Evolutionary conservation across 2,113 vertebrate species (phyloP).

Genomic region (Aptenodytes patagonicus): DNA sequence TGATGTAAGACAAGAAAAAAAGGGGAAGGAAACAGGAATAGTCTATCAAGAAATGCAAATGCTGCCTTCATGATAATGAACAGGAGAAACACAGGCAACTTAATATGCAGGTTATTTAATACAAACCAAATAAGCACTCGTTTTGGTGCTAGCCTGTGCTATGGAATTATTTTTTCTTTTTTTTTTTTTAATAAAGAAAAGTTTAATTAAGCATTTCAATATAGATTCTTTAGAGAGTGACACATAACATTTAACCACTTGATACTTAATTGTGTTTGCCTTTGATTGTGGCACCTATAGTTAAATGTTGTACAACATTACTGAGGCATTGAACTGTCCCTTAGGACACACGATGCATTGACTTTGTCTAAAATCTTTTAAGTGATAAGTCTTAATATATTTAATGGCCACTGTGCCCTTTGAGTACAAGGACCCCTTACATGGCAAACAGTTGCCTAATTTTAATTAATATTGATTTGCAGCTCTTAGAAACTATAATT

Average conservation of each 20-base stretch:
- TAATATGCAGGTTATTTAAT: slow-evolving; percentile 80
- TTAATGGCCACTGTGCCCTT: slow-evolving; percentile 83
- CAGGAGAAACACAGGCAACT: slow-evolving; percentile 69
- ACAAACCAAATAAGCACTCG: slow-evolving; percentile 57
- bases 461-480: slow-evolving; percentile 94
- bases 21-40: slow-evolving; percentile 81
- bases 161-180: slow-evolving; percentile 64
- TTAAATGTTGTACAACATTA: slow-evolving; percentile 71
- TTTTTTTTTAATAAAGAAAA: slow-evolving; percentile 42
- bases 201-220: slow-evolving; percentile 92
- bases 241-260: slow-evolving; percentile 85
- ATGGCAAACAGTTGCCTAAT: slow-evolving; percentile 86
- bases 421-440: slow-evolving; percentile 69
- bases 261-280: slow-evolving; percentile 83
- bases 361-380: slow-evolving; percentile 80
- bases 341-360: slow-evolving; percentile 73
- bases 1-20: slow-evolving; percentile 84
- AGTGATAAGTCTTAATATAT: slow-evolving; percentile 85
- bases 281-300: slow-evolving; percentile 79
- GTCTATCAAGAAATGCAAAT: slow-evolving; percentile 91
- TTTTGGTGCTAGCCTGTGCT: slow-evolving; percentile 71
- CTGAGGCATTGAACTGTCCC: slow-evolving; percentile 74
- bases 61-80: slow-evolving; percentile 89
- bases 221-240: slow-evolving; percentile 83
- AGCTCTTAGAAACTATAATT: slow-evolving; percentile 77